Evolutionary conservation across 2,797 vertebrate species (phyloP).

Genomic region (Crenuchus spilurus): DNA sequence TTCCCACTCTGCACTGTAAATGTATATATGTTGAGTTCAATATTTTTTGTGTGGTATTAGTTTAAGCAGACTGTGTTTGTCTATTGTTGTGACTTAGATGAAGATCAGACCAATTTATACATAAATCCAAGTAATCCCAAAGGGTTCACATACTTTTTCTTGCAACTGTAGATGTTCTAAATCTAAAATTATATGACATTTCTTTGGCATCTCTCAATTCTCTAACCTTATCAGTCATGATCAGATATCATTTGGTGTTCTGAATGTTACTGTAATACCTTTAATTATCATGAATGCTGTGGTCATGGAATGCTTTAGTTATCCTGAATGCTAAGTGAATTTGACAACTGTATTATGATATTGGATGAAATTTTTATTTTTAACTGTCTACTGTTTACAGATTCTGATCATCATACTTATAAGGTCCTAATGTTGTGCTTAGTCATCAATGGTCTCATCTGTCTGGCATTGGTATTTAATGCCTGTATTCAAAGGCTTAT

Average conservation of each 20-base stretch:
- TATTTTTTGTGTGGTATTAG: no score
- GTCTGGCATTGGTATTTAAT: slow-evolving; percentile 49
- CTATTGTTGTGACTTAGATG: no score
- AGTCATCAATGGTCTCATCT: slow-evolving; percentile 41
- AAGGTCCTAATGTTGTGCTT: slow-evolving; percentile 38
- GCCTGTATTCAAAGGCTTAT: slow-evolving; percentile 31
- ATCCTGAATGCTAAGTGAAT: background rate
- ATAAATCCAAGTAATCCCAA: no score
- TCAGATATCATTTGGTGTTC: background rate
- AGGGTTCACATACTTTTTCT: no score
- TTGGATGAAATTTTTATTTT: background rate
- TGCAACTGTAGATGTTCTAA: background rate
- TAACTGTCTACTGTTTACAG: background rate
- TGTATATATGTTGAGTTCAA: no score
- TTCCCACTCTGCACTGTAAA: no score
- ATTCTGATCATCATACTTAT: background rate
- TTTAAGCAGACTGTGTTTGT: no score
- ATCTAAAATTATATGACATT: background rate
- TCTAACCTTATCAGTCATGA: background rate
- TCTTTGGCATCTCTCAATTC: background rate
- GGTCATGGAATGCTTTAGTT: no score
- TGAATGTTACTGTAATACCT: background rate
- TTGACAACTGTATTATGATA: background rate
- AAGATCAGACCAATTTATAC: no score
- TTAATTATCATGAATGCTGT: background rate